Conservation (phyloP, 1,140 invertebrate genomes). For the Myzus persicae region DNA sequence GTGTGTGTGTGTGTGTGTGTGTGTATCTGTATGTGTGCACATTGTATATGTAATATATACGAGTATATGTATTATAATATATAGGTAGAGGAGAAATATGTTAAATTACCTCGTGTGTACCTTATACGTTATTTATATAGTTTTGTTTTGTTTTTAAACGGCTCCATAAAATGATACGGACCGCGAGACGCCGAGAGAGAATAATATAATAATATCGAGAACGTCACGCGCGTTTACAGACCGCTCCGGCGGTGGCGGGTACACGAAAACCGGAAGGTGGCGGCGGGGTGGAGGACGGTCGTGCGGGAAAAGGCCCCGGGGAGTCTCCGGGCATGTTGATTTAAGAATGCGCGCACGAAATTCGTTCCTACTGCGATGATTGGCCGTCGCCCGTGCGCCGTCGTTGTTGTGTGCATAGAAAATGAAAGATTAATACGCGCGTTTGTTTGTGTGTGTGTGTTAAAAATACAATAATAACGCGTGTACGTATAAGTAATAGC, state of each 20-base stretch:
- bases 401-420: not conserved
- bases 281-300: not conserved
- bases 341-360: slow-evolving; percentile 57
- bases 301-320: slow-evolving; percentile 43
- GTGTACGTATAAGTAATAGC: not conserved
- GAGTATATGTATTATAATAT: not conserved
- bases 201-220: slow-evolving; percentile 26
- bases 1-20: not conserved
- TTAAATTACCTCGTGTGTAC: slow-evolving; percentile 36
- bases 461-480: slow-evolving; percentile 36
- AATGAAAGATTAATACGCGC: slow-evolving; percentile 40
- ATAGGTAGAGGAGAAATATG: not conserved
- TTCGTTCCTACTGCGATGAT: slow-evolving; percentile 55
- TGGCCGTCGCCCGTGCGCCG: not conserved
- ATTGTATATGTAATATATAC: not conserved
- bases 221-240: slow-evolving; percentile 49
- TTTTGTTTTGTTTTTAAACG: slow-evolving; percentile 50
- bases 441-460: not conserved
- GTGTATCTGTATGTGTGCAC: no score
- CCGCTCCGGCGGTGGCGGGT: not conserved
- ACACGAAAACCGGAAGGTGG: slow-evolving; percentile 26
- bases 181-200: not conserved
- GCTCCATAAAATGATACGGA: slow-evolving; percentile 32
- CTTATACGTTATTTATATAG: slow-evolving; percentile 16
- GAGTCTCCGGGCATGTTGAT: slow-evolving; percentile 56